phyloP scores from a whole-genome alignment of 1,140 invertebrate species.

The Scylla paramamosain region DNA sequence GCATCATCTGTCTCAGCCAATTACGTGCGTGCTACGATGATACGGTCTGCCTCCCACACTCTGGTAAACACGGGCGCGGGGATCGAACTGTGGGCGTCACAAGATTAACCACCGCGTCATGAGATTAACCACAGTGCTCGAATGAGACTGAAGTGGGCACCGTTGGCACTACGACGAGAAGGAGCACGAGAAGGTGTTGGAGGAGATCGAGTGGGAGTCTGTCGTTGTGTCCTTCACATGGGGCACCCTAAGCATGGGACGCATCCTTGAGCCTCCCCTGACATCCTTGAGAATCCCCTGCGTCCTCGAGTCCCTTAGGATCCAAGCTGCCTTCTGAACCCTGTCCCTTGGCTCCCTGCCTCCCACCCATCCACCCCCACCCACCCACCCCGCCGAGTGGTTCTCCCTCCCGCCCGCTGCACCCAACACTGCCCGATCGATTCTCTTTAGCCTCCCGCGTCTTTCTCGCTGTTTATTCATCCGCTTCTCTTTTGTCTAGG shows the following conservation, averaged over 20 bases:
- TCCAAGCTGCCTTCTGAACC: neutral
- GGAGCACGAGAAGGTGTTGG: neutral
- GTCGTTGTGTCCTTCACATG: neutral
- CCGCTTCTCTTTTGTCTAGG: constrained; percentile 67
- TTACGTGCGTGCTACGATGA: constrained; percentile 12
- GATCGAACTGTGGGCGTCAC: constrained; percentile 18
- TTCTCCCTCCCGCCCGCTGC: neutral
- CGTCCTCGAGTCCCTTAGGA: neutral
- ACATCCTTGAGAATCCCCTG: constrained; percentile 8
- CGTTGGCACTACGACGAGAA: neutral
- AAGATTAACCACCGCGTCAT: constrained; percentile 2
- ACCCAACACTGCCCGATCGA: constrained; percentile 56
- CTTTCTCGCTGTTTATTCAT: constrained; percentile 71
- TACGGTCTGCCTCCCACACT: constrained; percentile 10
- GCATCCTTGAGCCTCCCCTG: neutral
- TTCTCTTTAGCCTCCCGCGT: constrained; percentile 65
- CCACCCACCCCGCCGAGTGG: neutral
- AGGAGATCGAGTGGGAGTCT: neutral
- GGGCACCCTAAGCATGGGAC: neutral
- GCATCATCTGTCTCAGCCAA: constrained; percentile 20
- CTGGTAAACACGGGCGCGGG: neutral
- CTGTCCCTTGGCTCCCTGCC: neutral
- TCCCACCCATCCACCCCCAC: neutral
- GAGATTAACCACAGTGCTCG: neutral
- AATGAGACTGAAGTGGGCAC: neutral